A percentile compares a stretch with the other conserved stretches of the same genome.
Evolutionary conservation across 2,797 vertebrate genomes (phyloP).

Genomic region (Propithecus deckenii): DNA sequence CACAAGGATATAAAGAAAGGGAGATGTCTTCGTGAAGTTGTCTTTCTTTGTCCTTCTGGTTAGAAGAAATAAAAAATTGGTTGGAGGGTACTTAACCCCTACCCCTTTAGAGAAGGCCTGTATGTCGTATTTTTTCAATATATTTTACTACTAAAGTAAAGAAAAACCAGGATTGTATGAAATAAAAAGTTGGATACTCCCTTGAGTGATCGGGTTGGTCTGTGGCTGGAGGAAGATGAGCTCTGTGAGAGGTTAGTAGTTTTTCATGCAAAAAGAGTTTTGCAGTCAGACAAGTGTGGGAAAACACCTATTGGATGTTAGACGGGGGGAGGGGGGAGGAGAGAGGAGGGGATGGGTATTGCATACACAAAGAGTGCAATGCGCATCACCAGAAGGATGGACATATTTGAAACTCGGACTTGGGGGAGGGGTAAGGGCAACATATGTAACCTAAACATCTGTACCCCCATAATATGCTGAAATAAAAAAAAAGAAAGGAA

Average conservation of each 20-base stretch:
- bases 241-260: not conserved
- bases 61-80: not conserved
- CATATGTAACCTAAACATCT: no score
- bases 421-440: no score
- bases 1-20: not conserved
- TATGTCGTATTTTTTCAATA: not conserved
- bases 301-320: no score
- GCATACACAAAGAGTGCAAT: no score
- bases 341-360: no score
- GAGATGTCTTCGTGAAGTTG: not conserved
- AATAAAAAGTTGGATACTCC: not conserved
- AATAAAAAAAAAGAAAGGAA: not conserved
- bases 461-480: no score
- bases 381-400: no score
- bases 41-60: not conserved
- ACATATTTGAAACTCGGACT: no score
- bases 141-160: not conserved
- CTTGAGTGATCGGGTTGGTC: not conserved
- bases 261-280: slow-evolving; percentile 23
- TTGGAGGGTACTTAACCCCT: not conserved
- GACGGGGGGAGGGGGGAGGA: no score
- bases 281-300: not conserved
- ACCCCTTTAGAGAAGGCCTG: not conserved
- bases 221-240: not conserved
- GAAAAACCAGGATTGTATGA: not conserved